Evolutionary conservation across 2,888 invertebrate species (phyloP), one percentile per base, ranked within the genome.

Genomic region (Apotomis turbidana): DNA sequence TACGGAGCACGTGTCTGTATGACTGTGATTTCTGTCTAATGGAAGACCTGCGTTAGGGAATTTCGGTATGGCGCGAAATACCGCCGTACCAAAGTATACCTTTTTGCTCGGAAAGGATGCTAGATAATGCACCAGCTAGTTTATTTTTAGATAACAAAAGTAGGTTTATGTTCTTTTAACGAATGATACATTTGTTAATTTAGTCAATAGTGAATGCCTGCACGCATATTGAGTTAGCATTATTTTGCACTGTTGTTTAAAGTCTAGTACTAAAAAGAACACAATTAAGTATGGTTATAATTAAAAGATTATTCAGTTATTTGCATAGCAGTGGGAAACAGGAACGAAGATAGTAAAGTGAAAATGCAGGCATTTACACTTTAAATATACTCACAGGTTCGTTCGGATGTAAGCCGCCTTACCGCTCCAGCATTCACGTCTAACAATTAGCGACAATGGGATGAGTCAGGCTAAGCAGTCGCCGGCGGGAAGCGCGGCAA

Each of bases 1-100:
- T 80, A 79, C 78, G 75, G 77, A 78, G 79, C 77, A 76, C 77
- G 78, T 75, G 76, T 77, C 78, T 75, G 73, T 73, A 68, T 59
- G 70, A 71, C 76, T 74, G 71, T 74, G 74, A 75, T 70, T 64
- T 74, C 74, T 71, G 67, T 59, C 75, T 76, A 78, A 78, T 77
- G 77, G 75, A 75, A 68, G 68, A 72, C 70, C 66, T 60, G 68
- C 71, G 74, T 76, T 76, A 75, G 74, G 76, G 77, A 76, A 73
- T 74, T 72, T 70, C 63, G 70, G 62, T 74, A 57, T 71, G 57
- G 70, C 38, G 73, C 73, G 68, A 71, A 74, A 71, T 66, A 74
- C 49, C 58, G 71, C 71, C 58, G 63, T 71, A 70, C 71, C 69
- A 72, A 72, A 63, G 44, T 68, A 58, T 58, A 38, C 52, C 72